Evolutionary conservation across 2,797 vertebrate genomes (phyloP).

Genomic region (Gadopsis marmoratus): DNA sequence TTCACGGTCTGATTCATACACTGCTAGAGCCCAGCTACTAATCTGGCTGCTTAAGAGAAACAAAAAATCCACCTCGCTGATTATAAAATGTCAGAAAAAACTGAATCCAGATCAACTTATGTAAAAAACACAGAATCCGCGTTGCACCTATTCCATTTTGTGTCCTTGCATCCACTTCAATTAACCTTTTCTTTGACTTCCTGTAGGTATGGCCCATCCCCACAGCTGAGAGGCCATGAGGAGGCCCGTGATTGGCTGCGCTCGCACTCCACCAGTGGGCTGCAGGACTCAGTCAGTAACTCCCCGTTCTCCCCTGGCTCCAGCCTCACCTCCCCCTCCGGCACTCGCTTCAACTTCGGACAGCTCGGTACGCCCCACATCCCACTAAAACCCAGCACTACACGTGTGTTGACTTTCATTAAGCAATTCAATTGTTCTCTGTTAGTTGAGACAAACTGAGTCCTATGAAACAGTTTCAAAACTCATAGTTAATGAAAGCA

Average conservation of each 20-base stretch:
- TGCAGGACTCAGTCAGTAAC: constrained; percentile 92
- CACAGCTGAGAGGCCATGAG: constrained; percentile 93
- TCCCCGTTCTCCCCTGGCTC: constrained; percentile 97
- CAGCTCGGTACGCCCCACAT: constrained; percentile 89
- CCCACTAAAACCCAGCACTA: neutral
- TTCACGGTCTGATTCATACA: constrained; percentile 54
- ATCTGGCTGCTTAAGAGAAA: constrained; percentile 44
- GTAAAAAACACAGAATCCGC: constrained; percentile 18
- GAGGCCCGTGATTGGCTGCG: constrained; percentile 98
- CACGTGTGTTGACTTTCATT: neutral
- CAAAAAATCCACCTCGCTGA: constrained; percentile 12
- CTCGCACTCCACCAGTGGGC: constrained; percentile 94
- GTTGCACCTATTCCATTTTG: neutral
- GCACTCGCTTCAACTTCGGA: constrained; percentile 95
- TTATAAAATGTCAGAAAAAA: constrained; percentile 10
- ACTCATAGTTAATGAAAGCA: too few species aligned
- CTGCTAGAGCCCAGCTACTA: constrained; percentile 46
- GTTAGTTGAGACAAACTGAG: neutral
- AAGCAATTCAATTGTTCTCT: neutral
- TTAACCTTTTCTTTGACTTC: constrained; percentile 40
- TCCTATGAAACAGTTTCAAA: neutral
- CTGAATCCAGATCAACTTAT: constrained; percentile 24
- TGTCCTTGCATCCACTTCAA: constrained; percentile 15
- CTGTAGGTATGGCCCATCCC: constrained; percentile 91
- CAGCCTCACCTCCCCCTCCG: constrained; percentile 95